These are phyloP conservation scores for Polydrusus cervinus DNA, from an alignment of 2,888 invertebrate genomes.

Conservation along the genomic window DNA sequence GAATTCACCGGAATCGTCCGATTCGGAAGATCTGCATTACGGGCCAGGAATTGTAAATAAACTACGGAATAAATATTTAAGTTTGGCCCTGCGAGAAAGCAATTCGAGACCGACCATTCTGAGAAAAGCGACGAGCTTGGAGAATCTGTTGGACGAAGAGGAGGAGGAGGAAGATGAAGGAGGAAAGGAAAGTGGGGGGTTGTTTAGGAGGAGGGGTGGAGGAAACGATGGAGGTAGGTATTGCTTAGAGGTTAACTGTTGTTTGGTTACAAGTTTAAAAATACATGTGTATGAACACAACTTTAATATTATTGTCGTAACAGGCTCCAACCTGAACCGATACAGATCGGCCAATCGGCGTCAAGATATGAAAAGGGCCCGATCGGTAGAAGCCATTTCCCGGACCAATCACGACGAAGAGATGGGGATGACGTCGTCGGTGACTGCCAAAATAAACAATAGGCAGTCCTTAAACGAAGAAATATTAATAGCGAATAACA, in stretches of 20 bases:
- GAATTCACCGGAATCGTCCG: slow-evolving; percentile 48
- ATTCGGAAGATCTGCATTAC: slow-evolving; percentile 85
- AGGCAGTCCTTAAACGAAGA: slow-evolving; percentile 73
- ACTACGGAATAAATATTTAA: slow-evolving; percentile 89
- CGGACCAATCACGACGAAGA: slow-evolving; percentile 71
- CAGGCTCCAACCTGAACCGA: slow-evolving; percentile 66
- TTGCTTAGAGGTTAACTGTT: no score
- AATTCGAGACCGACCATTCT: slow-evolving; percentile 79
- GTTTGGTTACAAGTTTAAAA: no score
- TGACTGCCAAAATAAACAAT: slow-evolving; percentile 58
- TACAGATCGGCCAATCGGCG: slow-evolving; percentile 69
- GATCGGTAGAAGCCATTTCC: slow-evolving; percentile 89
- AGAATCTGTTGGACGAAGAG: slow-evolving; percentile 86
- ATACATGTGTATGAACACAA: no score
- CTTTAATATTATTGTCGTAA: neutral
- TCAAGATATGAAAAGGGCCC: slow-evolving; percentile 85
- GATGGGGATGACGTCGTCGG: slow-evolving; percentile 40
- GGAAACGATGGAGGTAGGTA: slow-evolving; percentile 15
- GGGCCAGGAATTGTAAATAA: slow-evolving; percentile 94
- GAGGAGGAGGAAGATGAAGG: slow-evolving; percentile 59
- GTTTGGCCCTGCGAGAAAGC: slow-evolving; percentile 84
- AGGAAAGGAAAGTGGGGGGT: slow-evolving; percentile 39
- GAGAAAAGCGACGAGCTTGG: slow-evolving; percentile 88
- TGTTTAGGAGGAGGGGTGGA: slow-evolving; percentile 45
- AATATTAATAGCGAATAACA: slow-evolving; percentile 67